These are phyloP conservation scores for Machimus atricapillus DNA, from an alignment of 2,888 invertebrate species.

Conservation along the genomic window DNA sequence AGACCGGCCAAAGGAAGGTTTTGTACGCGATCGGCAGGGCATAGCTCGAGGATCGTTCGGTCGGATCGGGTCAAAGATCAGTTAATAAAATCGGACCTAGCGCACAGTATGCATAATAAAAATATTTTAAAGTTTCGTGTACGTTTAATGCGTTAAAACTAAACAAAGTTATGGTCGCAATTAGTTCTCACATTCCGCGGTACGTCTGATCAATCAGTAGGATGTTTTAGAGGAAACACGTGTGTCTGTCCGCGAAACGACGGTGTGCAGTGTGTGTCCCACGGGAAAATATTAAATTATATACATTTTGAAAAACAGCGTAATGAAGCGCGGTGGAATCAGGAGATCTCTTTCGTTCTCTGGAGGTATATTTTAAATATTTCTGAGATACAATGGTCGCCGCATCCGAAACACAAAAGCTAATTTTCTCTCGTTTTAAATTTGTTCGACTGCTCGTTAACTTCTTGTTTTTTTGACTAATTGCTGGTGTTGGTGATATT, in stretches of 20 bases:
- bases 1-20: background rate
- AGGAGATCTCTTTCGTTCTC: slow-evolving; percentile 15
- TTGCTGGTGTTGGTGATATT: background rate
- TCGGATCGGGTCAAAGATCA: background rate
- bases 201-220: background rate
- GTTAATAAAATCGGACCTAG: background rate
- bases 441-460: background rate
- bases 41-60: background rate
- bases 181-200: background rate
- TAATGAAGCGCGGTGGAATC: slow-evolving; percentile 22
- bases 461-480: background rate
- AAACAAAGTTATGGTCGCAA: background rate
- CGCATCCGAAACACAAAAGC: background rate
- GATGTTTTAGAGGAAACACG: background rate
- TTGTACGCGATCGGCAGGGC: background rate
- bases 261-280: background rate
- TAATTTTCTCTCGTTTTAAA: background rate
- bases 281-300: background rate
- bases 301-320: background rate
- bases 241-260: background rate
- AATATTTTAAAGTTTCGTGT: background rate
- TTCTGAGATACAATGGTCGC: background rate
- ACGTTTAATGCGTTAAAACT: background rate
- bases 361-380: slow-evolving; percentile 11
- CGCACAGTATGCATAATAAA: background rate